Evolutionary conservation across 2,113 vertebrate genomes (phyloP).

Genomic region (Tichodroma muraria): DNA sequence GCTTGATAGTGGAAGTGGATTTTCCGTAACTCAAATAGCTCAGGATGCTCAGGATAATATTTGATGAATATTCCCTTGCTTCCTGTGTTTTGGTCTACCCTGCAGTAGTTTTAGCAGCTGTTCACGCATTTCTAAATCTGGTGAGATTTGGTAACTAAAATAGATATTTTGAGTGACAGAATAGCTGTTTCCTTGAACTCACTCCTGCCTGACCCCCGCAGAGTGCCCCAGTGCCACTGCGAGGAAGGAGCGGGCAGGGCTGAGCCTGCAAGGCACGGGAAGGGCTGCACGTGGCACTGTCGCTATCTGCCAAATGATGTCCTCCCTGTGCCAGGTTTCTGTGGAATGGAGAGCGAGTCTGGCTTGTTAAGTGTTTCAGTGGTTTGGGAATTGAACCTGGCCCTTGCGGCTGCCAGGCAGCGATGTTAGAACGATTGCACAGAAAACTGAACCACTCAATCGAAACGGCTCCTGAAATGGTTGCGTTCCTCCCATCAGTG

Average conservation of each 20-base stretch:
- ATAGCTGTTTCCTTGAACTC: neutral
- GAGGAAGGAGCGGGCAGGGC: neutral
- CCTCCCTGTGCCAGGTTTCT: neutral
- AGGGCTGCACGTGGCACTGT: neutral
- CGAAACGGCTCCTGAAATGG: neutral
- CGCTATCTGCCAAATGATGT: accelerated
- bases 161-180: neutral
- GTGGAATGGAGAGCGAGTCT: accelerated
- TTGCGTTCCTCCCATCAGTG: neutral
- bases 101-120: neutral
- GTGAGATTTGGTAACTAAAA: neutral
- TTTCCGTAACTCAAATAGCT: neutral
- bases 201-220: neutral
- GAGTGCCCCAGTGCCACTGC: accelerated
- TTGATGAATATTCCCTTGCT: neutral
- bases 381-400: neutral
- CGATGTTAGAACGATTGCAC: neutral
- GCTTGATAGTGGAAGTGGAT: neutral
- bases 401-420: neutral
- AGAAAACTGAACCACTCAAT: neutral
- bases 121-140: neutral
- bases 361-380: neutral
- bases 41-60: neutral
- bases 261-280: accelerated
- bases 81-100: neutral